A percentile compares a stretch with the other conserved stretches of the same genome.
Conservation (phyloP, 2,113 vertebrate species). For the Bagarius yarrelli region DNA sequence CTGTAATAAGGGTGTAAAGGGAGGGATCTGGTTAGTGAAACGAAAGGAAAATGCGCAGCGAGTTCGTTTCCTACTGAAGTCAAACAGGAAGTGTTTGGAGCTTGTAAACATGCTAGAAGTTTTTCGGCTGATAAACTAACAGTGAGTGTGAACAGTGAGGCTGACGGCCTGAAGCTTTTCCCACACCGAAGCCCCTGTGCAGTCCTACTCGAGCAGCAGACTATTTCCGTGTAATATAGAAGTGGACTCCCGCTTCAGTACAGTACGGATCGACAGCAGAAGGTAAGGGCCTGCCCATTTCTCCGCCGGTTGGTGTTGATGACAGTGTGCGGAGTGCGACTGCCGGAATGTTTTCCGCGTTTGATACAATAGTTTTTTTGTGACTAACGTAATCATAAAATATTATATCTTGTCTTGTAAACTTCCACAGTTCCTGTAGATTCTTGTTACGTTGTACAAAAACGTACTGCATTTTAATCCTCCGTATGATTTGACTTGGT, state of each 20-base stretch:
- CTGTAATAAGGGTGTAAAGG: constrained; percentile 2
- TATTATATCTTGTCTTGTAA: background rate
- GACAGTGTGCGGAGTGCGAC: background rate
- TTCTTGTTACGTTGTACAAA: background rate
- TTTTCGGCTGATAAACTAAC: background rate
- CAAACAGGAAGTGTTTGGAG: constrained; percentile 62
- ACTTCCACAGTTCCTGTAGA: background rate
- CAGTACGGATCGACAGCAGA: constrained; percentile 1
- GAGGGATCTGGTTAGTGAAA: constrained; percentile 7
- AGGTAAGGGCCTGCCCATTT: constrained; percentile 22
- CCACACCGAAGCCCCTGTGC: background rate
- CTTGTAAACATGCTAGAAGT: constrained; percentile 49
- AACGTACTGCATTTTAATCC: background rate
- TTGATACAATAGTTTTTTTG: background rate
- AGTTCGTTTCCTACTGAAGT: constrained; percentile 51
- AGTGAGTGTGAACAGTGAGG: background rate
- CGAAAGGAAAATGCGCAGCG: constrained; percentile 15
- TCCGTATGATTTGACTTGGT: too few relatives aligned
- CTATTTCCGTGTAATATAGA: constrained; percentile 20
- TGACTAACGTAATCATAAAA: background rate
- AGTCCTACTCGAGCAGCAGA: background rate
- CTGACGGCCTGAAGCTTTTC: background rate
- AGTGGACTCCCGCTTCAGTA: constrained; percentile 20
- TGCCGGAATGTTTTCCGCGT: background rate
- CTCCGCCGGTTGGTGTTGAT: background rate